Conservation (phyloP, 2,888 invertebrate genomes). For the Acleris holmiana region DNA sequence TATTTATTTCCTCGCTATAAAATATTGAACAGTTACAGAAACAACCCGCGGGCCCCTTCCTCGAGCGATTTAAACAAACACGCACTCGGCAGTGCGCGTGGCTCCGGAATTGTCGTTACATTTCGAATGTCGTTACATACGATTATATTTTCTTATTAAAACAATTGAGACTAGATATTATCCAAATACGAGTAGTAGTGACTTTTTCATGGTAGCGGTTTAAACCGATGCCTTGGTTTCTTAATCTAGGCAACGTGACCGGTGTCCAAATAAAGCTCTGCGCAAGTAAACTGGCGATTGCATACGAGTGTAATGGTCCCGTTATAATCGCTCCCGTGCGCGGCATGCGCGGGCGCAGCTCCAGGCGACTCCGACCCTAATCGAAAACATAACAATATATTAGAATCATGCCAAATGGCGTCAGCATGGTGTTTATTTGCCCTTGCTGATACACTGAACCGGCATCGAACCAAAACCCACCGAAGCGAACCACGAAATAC, state of each 20-base stretch:
- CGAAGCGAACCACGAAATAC: slow-evolving; percentile 56
- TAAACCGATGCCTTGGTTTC: no score
- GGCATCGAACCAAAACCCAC: slow-evolving; percentile 52
- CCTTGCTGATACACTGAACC: slow-evolving; percentile 43
- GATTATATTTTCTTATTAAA: no score
- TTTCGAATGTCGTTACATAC: background rate
- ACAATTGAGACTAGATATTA: no score
- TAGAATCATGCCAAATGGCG: slow-evolving; percentile 41
- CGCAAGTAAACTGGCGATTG: background rate
- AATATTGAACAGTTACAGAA: background rate
- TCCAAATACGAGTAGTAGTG: no score
- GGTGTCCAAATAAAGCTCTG: background rate
- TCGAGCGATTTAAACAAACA: slow-evolving; percentile 3
- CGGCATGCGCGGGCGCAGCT: slow-evolving; percentile 6
- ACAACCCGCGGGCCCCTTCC: background rate
- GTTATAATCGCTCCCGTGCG: slow-evolving; percentile 16
- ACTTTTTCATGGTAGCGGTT: no score
- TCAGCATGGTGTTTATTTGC: slow-evolving; percentile 47
- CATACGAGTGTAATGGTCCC: background rate
- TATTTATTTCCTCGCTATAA: no score
- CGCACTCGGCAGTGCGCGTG: background rate
- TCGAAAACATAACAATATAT: slow-evolving; percentile 40
- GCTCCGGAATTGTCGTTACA: background rate
- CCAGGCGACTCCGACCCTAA: slow-evolving; percentile 32
- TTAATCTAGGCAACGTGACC: background rate